Conservation (phyloP, 2,888 invertebrate genomes). For the Caenorhabditis sp. region DNA sequence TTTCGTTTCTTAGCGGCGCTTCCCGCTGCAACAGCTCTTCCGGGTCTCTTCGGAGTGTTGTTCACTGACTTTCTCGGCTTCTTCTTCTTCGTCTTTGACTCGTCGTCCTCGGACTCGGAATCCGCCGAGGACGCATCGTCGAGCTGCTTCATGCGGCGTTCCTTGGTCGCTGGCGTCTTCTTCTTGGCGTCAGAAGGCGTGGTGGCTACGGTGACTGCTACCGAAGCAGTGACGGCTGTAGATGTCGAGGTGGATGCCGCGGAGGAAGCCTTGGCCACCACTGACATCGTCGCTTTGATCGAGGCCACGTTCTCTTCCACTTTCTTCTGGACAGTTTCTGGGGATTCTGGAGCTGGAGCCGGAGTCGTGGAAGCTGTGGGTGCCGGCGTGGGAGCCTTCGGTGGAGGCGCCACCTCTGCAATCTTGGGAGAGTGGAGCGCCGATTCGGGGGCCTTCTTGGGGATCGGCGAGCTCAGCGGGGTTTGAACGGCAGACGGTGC, state of each 20-base stretch:
- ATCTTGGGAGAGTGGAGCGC: background rate
- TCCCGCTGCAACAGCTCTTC: background rate
- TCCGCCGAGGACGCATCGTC: constrained; percentile 26
- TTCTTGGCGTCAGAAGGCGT: background rate
- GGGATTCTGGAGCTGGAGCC: background rate
- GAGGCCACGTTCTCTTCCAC: too few relatives aligned
- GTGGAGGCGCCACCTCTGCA: background rate
- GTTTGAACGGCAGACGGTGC: constrained; percentile 8
- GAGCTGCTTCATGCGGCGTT: constrained; percentile 36
- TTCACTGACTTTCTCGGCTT: background rate
- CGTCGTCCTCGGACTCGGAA: constrained; percentile 40
- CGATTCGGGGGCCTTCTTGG: background rate
- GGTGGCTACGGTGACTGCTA: background rate
- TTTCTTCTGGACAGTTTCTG: background rate
- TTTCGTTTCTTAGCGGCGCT: background rate
- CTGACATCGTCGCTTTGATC: too few relatives aligned
- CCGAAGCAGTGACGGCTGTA: background rate
- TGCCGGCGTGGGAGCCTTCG: background rate
- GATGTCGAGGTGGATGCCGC: background rate
- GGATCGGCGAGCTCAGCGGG: constrained; percentile 22
- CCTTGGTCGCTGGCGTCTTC: background rate
- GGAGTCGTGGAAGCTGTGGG: background rate
- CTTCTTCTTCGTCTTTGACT: constrained; percentile 7
- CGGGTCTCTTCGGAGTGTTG: background rate
- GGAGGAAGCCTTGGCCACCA: too few relatives aligned